phyloP scores from a whole-genome alignment of 2,797 vertebrate genomes.

The Cuculus canorus region DNA sequence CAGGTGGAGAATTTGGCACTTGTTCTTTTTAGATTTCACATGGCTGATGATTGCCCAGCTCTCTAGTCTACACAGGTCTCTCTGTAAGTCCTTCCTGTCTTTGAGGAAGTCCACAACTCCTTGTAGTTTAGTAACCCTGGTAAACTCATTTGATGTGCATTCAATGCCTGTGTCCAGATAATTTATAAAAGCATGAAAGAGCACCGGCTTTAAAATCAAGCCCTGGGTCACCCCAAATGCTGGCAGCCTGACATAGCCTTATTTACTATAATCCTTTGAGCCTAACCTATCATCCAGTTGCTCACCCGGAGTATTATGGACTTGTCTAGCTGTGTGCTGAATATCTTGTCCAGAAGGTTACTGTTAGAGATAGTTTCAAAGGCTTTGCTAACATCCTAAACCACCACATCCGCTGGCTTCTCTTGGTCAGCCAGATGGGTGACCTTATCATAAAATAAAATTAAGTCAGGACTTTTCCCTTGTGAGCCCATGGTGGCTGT shows the following conservation, averaged over 20 bases:
- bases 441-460: not conserved
- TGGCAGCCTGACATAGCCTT: not conserved
- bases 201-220: not conserved
- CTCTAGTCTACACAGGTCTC: not conserved
- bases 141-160: not conserved
- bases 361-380: not conserved
- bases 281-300: rapidly evolving
- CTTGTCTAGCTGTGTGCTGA: not conserved
- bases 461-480: not conserved
- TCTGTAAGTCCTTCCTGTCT: not conserved
- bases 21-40: not conserved
- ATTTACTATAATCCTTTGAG: not conserved
- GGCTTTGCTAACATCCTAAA: not conserved
- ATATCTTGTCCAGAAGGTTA: not conserved
- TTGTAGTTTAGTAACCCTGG: not conserved
- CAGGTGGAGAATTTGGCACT: not conserved
- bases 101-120: not conserved
- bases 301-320: not conserved
- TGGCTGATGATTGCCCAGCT: not conserved
- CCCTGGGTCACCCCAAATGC: not conserved
- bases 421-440: not conserved
- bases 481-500: not conserved
- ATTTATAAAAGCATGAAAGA: not conserved
- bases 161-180: not conserved
- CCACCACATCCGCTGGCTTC: not conserved